A percentile compares a stretch with the other conserved stretches of the same genome.
phyloP scores from a whole-genome alignment of 2,888 invertebrate species.

The Ectropis crepuscularia region DNA sequence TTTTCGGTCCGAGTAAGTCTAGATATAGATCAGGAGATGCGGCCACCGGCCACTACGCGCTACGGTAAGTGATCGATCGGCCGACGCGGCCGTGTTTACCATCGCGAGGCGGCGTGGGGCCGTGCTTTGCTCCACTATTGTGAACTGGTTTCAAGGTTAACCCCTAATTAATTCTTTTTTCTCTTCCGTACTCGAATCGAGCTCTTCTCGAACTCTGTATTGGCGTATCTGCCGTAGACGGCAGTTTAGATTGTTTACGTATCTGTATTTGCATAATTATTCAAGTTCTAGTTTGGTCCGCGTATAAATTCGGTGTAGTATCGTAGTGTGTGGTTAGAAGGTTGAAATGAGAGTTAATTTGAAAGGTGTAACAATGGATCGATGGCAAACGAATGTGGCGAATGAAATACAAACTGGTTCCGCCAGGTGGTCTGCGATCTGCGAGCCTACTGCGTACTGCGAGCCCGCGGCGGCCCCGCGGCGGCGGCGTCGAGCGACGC shows the following conservation, averaged over 20 bases:
- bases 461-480: constrained; percentile 37
- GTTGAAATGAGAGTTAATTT: constrained; percentile 35
- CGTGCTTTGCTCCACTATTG: constrained; percentile 41
- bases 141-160: constrained; percentile 43
- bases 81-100: constrained; percentile 37
- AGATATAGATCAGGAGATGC: constrained; percentile 64
- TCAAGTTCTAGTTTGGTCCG: constrained; percentile 35
- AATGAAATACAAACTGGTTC: constrained; percentile 44
- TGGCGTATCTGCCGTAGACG: constrained; percentile 20
- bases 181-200: constrained; percentile 31
- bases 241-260: constrained; percentile 36
- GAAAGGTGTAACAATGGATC: constrained; percentile 44
- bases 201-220: constrained; percentile 11
- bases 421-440: constrained; percentile 45
- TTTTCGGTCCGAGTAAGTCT: constrained; percentile 70
- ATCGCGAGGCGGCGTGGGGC: constrained; percentile 40
- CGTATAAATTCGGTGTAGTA: constrained; percentile 29
- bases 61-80: constrained; percentile 43
- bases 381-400: constrained; percentile 40
- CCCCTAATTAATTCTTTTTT: constrained; percentile 43
- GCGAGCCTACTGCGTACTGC: constrained; percentile 39
- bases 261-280: constrained; percentile 41
- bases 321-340: constrained; percentile 39
- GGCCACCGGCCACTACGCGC: constrained; percentile 48
- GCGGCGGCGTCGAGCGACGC: constrained; percentile 38